Base-by-base conservation (phyloP, 2,797 vertebrate genomes). In the Thalassophryne amazonica region DNA sequence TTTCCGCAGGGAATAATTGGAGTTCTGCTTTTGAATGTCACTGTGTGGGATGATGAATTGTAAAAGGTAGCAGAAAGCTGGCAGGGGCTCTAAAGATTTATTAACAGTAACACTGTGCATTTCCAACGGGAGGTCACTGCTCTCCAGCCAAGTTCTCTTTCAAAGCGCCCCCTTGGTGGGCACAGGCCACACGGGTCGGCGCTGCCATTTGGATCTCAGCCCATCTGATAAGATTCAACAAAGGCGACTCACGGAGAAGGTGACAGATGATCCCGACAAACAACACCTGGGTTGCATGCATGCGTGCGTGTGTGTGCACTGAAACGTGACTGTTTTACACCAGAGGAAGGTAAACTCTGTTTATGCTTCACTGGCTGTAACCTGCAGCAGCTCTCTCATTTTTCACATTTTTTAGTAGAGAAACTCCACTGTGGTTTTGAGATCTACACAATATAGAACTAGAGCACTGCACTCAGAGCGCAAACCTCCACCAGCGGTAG, bases 331-430 rank as follows among this genome's bases (percentile, higher is more conserved):
- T 37, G 38, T 54, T 36, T 37, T 24, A 58, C 35, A 74, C 47
- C 77, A 81, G 78, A 47, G 67, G 60, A 83, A 69, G 57, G 62
- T 71, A 68, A 86, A 82, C 58, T 77, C 49, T 19, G 40, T 52
- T 50, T 38, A 52, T n/a, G 54, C 67, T 31, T 80, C 60, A 60
- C 17, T 30, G 16, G 30, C 34, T 7, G 1, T 42, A 57, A 56
- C 69, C 34, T 19, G 29, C 55, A 19, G 30, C 24, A 45, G 34
- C 34, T 58, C 37, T 40, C 46, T 32, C 40, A 59, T 52, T 60
- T 36, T 63, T 78, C 57, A 61, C 32, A 28, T 42, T 12, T 60
- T 51, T 13, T 41, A 51, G 34, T 17, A 22, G n/a, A 59, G 35
- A 20, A 39, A 46, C 1, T 17, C 2, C 2, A n/a, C n/a, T n/a